phyloP scores from a whole-genome alignment of 2,113 vertebrate genomes.

The Herpailurus yagouaroundi region DNA sequence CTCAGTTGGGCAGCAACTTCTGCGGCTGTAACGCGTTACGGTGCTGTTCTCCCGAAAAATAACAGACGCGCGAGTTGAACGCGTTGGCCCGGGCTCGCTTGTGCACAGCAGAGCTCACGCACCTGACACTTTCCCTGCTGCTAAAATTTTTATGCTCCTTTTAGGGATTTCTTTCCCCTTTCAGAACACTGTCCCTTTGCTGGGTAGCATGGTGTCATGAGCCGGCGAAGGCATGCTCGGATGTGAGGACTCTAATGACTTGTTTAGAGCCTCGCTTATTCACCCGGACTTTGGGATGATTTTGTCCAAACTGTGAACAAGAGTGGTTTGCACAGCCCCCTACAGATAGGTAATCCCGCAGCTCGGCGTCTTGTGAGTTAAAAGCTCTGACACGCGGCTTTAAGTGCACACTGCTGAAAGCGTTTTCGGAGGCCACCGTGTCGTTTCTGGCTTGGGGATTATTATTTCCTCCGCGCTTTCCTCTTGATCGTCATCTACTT shows the following conservation, averaged over 20 bases:
- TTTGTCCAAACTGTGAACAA: neutral
- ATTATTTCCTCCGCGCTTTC: accelerated
- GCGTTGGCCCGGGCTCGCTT: too few species aligned
- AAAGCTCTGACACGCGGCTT: neutral
- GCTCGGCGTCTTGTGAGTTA: neutral
- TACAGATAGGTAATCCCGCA: neutral
- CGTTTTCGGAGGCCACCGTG: accelerated
- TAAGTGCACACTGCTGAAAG: neutral
- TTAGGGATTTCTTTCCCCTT: neutral
- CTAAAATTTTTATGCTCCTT: neutral
- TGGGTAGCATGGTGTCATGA: accelerated
- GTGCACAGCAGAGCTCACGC: too few species aligned
- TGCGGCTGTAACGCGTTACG: accelerated
- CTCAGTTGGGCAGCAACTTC: accelerated
- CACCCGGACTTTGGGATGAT: neutral
- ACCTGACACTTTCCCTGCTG: too few species aligned
- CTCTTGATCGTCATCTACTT: accelerated
- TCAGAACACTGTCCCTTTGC: neutral
- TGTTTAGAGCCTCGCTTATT: neutral
- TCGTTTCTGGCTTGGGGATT: neutral
- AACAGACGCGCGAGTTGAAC: too few species aligned
- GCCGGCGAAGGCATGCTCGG: accelerated
- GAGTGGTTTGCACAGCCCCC: neutral
- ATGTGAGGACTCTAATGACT: neutral
- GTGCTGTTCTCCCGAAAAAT: neutral